A percentile compares a stretch with the other conserved stretches of the same genome.
Conservation (phyloP, 1,140 invertebrate species). For the Portunus trituberculatus region DNA sequence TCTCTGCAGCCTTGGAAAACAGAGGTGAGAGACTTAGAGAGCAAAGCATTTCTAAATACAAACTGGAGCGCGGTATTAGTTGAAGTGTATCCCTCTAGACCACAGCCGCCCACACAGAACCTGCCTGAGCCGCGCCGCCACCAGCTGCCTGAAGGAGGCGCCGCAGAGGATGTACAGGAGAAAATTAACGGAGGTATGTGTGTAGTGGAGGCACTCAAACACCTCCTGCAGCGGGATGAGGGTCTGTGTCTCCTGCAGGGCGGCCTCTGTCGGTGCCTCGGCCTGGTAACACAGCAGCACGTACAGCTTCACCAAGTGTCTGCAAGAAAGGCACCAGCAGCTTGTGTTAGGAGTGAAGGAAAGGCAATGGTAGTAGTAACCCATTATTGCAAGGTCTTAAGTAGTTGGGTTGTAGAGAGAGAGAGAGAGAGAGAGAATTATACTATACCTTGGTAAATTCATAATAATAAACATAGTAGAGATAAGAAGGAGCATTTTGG, state of each 20-base stretch:
- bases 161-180: slow-evolving; percentile 26
- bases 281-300: not conserved
- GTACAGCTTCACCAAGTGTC: not conserved
- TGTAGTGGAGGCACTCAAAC: slow-evolving; percentile 31
- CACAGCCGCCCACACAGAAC: no score
- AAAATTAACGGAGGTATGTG: not conserved
- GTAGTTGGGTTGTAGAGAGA: not conserved
- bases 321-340: not conserved
- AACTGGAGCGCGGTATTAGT: no score
- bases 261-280: not conserved
- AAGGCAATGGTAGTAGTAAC: no score
- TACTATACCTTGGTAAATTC: slow-evolving; percentile 41
- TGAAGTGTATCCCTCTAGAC: no score
- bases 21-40: no score
- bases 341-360: no score
- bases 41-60: no score
- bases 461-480: slow-evolving; percentile 48
- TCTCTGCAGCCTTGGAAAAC: no score
- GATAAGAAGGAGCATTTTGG: slow-evolving; percentile 35
- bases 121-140: not conserved
- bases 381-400: no score
- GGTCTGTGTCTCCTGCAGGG: not conserved
- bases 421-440: not conserved
- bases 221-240: not conserved
- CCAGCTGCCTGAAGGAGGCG: not conserved